phyloP scores from a whole-genome alignment of 2,113 vertebrate species.

The Tauraco erythrolophus region DNA sequence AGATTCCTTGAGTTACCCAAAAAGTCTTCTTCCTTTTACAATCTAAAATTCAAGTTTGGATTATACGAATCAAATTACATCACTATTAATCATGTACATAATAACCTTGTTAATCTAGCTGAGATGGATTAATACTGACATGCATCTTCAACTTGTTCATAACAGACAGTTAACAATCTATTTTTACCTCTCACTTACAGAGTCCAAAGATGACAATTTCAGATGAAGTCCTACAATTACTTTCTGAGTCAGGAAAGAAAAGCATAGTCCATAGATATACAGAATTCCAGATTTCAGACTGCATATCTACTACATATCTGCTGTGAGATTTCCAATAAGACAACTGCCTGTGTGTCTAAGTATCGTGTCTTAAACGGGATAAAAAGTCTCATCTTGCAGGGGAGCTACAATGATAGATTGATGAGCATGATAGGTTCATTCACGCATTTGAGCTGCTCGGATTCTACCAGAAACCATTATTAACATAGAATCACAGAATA shows the following conservation, averaged over 20 bases:
- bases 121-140: not conserved
- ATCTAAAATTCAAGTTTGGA: not conserved
- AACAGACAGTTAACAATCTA: not conserved
- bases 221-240: not conserved
- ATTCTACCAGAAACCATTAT: not conserved
- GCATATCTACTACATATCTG: rapidly evolving
- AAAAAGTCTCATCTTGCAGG: not conserved
- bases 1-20: not conserved
- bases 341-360: not conserved
- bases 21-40: not conserved
- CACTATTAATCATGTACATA: not conserved
- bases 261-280: not conserved
- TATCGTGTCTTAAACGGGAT: not conserved
- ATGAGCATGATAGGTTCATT: not conserved
- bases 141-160: not conserved
- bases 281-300: not conserved
- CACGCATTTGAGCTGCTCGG: not conserved
- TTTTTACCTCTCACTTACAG: not conserved
- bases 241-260: not conserved
- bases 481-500: not conserved
- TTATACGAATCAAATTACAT: not conserved
- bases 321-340: not conserved
- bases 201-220: not conserved
- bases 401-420: not conserved
- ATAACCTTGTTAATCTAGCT: not conserved